Percentiles rank a stretch among this genome's conserved stretches.
phyloP scores from a whole-genome alignment of 2,113 vertebrate genomes.

The Rostratula benghalensis region DNA sequence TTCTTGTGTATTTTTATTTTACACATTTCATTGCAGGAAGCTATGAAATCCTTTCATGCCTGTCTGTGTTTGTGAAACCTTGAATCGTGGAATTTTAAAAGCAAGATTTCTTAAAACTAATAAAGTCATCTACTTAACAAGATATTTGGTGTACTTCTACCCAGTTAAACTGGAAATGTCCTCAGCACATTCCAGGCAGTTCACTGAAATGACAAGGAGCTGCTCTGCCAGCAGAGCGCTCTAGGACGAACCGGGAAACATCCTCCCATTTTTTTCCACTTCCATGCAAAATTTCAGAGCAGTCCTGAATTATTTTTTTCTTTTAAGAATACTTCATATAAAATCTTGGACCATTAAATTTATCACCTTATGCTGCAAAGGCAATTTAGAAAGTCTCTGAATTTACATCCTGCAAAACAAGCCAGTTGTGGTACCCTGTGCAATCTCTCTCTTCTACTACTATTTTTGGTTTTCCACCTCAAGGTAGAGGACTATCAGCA shows the following conservation, averaged over 20 bases:
- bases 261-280: neutral
- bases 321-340: neutral
- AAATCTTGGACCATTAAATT: neutral
- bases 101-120: neutral
- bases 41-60: neutral
- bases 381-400: neutral
- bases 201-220: neutral
- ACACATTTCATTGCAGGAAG: neutral
- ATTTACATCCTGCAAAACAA: neutral
- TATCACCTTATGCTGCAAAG: neutral
- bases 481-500: neutral
- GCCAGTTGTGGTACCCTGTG: neutral
- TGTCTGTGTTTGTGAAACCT: neutral
- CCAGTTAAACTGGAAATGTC: neutral
- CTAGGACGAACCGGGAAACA: neutral
- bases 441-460: neutral
- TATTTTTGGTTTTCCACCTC: neutral
- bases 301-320: neutral
- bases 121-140: neutral
- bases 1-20: neutral
- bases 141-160: neutral
- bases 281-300: neutral
- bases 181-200: neutral
- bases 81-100: neutral
- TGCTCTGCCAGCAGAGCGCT: neutral